Percentiles rank a stretch among this genome's conserved stretches.
Conservation (phyloP, 1,140 invertebrate species). For the Leptopilina clavipes region DNA sequence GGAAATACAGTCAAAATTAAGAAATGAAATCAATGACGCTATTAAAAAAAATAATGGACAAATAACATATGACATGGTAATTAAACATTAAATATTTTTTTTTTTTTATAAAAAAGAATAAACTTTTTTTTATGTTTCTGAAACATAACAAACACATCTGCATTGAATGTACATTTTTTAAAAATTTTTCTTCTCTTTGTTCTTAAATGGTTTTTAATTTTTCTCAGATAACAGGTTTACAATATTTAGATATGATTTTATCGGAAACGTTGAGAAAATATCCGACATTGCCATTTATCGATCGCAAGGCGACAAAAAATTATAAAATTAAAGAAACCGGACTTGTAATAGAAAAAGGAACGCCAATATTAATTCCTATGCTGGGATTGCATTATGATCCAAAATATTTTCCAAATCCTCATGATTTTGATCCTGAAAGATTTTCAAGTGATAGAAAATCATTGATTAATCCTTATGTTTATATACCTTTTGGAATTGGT, state of each 20-base stretch:
- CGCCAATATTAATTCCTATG: not conserved
- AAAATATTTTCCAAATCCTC: not conserved
- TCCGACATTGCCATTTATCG: not conserved
- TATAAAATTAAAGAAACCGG: slow-evolving; percentile 5
- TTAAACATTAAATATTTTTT: not conserved
- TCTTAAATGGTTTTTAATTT: no score
- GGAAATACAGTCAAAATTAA: not conserved
- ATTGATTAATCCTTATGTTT: not conserved
- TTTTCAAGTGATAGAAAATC: not conserved
- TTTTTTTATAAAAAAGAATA: not conserved
- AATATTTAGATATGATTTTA: not conserved
- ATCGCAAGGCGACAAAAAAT: not conserved
- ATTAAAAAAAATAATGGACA: not conserved
- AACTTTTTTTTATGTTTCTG: no score
- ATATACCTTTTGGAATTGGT: not conserved
- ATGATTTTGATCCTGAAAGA: not conserved
- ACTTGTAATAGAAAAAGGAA: not conserved
- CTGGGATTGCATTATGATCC: not conserved
- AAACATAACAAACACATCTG: no score
- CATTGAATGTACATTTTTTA: no score
- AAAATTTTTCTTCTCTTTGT: not conserved
- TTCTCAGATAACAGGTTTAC: not conserved
- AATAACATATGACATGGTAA: not conserved
- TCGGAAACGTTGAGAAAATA: not conserved
- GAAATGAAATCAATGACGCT: not conserved